Evolutionary conservation across 2,888 invertebrate genomes (phyloP).

Genomic region (Heliconius hortense): DNA sequence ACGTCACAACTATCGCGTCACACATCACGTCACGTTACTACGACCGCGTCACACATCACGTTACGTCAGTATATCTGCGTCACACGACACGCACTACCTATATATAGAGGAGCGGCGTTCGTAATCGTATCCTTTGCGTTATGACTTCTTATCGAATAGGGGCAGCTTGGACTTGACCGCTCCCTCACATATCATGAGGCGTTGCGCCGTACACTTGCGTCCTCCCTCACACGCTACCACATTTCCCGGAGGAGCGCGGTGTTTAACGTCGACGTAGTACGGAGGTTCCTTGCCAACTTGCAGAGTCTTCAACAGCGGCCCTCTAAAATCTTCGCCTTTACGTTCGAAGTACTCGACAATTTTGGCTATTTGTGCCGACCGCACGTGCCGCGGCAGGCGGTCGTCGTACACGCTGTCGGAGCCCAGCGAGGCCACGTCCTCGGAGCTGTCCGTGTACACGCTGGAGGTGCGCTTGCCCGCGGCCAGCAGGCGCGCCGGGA

Average conservation of each 20-base stretch:
- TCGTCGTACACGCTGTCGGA: slow-evolving; percentile 89
- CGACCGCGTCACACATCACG: neutral
- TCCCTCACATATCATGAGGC: slow-evolving; percentile 91
- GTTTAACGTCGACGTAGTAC: slow-evolving; percentile 56
- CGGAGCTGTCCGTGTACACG: slow-evolving; percentile 93
- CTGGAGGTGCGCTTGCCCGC: slow-evolving; percentile 87
- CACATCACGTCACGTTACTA: slow-evolving; percentile 2
- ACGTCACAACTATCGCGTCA: neutral
- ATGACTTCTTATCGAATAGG: slow-evolving; percentile 87
- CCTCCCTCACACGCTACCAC: slow-evolving; percentile 43
- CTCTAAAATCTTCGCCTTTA: slow-evolving; percentile 83
- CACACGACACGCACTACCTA: slow-evolving; percentile 21
- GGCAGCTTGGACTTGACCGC: slow-evolving; percentile 93
- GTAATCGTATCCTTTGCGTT: slow-evolving; percentile 49
- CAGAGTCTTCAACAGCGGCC: slow-evolving; percentile 43
- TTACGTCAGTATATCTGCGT: neutral
- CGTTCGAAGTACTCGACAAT: slow-evolving; percentile 95
- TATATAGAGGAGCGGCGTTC: slow-evolving; percentile 35
- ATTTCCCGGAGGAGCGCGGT: slow-evolving; percentile 43
- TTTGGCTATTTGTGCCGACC: slow-evolving; percentile 88
- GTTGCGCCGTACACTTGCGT: slow-evolving; percentile 80
- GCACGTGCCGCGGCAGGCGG: slow-evolving; percentile 71
- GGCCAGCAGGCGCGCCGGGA: slow-evolving; percentile 68
- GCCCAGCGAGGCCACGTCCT: slow-evolving; percentile 91
- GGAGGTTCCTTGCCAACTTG: slow-evolving; percentile 42